phyloP scores from a whole-genome alignment of 1,140 invertebrate species.

The Elymnias hypermnestra region DNA sequence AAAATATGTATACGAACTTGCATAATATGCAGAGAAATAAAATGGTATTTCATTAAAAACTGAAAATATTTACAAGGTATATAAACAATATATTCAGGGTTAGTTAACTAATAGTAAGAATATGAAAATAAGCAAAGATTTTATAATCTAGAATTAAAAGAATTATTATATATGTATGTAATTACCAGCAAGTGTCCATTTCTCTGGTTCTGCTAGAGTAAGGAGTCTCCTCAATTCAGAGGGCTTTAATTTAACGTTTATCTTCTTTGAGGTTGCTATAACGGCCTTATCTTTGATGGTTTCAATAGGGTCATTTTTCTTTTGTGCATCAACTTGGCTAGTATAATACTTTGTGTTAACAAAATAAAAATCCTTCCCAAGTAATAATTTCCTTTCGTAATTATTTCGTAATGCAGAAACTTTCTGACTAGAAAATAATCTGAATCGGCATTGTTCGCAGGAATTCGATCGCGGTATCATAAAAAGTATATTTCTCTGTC shows the following conservation, averaged over 20 bases:
- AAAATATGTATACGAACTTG: too few species aligned
- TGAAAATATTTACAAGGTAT: too few species aligned
- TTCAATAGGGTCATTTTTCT: conserved; percentile 41
- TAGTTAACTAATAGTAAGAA: too few species aligned
- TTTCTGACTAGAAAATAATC: conserved; percentile 58
- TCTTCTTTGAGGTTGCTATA: conserved; percentile 38
- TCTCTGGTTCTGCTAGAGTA: conserved; percentile 82
- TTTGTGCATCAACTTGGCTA: conserved; percentile 56
- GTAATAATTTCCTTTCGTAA: conserved; percentile 47
- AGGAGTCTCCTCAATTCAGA: conserved; percentile 80
- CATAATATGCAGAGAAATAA: too few species aligned
- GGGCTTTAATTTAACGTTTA: conserved; percentile 68
- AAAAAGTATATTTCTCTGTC: conserved; percentile 41
- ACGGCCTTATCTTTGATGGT: conserved; percentile 35
- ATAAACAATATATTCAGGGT: too few species aligned
- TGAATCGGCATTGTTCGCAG: conserved; percentile 57
- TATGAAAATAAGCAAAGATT: neutral
- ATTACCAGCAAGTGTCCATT: conserved; percentile 81
- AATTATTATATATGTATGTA: neutral
- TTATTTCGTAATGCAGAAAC: conserved; percentile 46
- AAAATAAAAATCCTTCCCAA: conserved; percentile 35
- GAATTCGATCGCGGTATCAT: conserved; percentile 34
- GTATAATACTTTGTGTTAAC: conserved; percentile 44
- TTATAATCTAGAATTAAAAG: neutral
- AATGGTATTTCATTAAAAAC: too few species aligned